Base-by-base conservation (phyloP, 30 jellyfish, hydroid and myxozoan species). In the Turritopsis rubra region DNA sequence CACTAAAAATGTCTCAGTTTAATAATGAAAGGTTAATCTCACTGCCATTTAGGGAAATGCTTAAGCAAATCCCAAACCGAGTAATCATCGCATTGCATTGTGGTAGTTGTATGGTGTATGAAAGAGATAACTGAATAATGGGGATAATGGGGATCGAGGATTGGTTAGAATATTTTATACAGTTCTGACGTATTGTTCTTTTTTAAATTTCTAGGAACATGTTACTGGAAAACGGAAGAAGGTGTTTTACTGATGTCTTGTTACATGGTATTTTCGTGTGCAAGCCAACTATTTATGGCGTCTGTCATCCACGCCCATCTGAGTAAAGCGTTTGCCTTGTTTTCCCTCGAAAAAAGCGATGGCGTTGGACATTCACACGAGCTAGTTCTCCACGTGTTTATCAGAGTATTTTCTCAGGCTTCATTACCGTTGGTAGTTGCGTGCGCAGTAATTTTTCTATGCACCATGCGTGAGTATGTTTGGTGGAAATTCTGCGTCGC, bases 231-330 rank as follows among this genome's bases (percentile, higher is more conserved):
- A 75, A 91, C 97, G 26, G 85, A 87, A 29, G 80, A 84, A 70
- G 96, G 89, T 30, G 79, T 91, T 21, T 89, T 91, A 19, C 88
- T 91, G 53, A 91, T 91, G 97, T 81, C 95, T 68, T 91, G 97
- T 71, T 91, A 91, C 88, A 88, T 81, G 92, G 97, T 91, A 18
- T 84, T 91, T 83, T 41, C 91, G 71, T 91, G 97, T 83, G 97
- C 97, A 22, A 91, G 97, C 73, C 97, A 91, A 87, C 88, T 91
- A 53, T 91, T 91, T 78, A 84, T 91, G 96, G 91, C 97, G 19
- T 91, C 97, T 21, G 96, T 91, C 1, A 87, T 91, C 60, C 95
- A 91, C 60, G 84, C 91, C 16, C 96, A 91, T 30, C 84, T 91
- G 72, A 68, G 75, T 70, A 87, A 87, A 29, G 73, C 96, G 24